Evolutionary conservation across 2,888 invertebrate species (phyloP).

Genomic region (Macrosoma leucophasiata): DNA sequence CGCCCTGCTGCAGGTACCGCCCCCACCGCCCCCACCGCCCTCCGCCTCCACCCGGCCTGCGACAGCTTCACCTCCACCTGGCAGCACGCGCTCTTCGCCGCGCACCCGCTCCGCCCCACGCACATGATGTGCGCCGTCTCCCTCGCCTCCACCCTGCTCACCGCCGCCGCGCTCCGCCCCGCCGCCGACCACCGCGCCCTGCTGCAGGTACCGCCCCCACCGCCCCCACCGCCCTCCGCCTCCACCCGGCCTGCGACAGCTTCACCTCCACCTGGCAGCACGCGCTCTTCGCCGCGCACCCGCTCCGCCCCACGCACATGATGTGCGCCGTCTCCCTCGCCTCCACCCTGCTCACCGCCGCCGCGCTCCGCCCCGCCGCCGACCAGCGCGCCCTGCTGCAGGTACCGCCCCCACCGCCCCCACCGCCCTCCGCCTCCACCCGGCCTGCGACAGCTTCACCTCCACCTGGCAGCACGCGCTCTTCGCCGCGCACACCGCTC

Average conservation of each 20-base stretch:
- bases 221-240: conserved; percentile 50
- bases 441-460: conserved; percentile 78
- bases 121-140: conserved; percentile 88
- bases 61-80: no score
- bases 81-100: conserved; percentile 93
- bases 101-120: conserved; percentile 69
- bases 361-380: conserved; percentile 78
- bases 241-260: conserved; percentile 82
- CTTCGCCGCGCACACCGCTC: conserved; percentile 81
- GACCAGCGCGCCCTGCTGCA: conserved; percentile 46
- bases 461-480: conserved; percentile 98
- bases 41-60: conserved; percentile 83
- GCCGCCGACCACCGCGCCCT: conserved; percentile 16
- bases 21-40: no score
- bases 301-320: conserved; percentile 52
- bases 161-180: conserved; percentile 84
- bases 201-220: conserved; percentile 58
- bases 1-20: conserved; percentile 47
- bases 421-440: conserved; percentile 76
- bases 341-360: conserved; percentile 89
- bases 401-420: no score
- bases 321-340: conserved; percentile 94
- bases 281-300: conserved; percentile 86
- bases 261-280: no score
- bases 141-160: conserved; percentile 92